These are phyloP conservation scores for Drosophila azteca DNA, from an alignment of 1,140 invertebrate species.

Conservation along the genomic window DNA sequence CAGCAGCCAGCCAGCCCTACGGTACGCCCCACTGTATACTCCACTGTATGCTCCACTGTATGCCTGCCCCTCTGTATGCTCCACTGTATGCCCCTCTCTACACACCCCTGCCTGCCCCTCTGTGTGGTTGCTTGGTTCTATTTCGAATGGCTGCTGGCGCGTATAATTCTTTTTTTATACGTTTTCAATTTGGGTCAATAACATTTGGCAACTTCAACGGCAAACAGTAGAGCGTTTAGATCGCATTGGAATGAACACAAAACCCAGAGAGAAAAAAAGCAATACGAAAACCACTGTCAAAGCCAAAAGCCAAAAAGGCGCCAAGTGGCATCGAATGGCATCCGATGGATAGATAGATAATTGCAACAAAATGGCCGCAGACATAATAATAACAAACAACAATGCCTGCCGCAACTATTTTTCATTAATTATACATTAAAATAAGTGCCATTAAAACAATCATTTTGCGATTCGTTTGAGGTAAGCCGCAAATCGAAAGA, in stretches of 20 bases:
- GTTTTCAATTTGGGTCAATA: slow-evolving; percentile 74
- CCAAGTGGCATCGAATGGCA: slow-evolving; percentile 66
- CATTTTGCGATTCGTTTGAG: slow-evolving; percentile 32
- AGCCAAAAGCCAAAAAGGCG: slow-evolving; percentile 57
- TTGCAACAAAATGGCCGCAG: slow-evolving; percentile 33
- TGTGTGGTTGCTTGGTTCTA: slow-evolving; percentile 51
- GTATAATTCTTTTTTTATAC: slow-evolving; percentile 45
- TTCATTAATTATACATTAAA: slow-evolving; percentile 70
- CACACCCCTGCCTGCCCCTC: neutral
- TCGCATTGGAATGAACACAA: no score
- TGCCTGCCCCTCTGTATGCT: slow-evolving; percentile 10
- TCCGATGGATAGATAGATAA: slow-evolving; percentile 46
- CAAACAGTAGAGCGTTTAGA: neutral
- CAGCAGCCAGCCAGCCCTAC: neutral
- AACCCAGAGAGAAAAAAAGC: neutral
- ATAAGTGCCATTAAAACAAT: slow-evolving; percentile 44
- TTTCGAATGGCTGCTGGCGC: slow-evolving; percentile 44
- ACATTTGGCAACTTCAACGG: slow-evolving; percentile 72
- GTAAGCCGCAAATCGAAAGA: no score
- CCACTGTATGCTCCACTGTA: slow-evolving; percentile 16
- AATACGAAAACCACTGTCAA: slow-evolving; percentile 24
- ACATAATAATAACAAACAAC: slow-evolving; percentile 12
- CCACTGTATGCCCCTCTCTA: slow-evolving; percentile 16
- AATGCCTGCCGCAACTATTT: slow-evolving; percentile 40
- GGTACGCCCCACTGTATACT: slow-evolving; percentile 1